Percentiles rank a stretch among this genome's conserved stretches.
Conservation (phyloP, 2,113 vertebrate species). For the Chamaetylas fuelleborni region DNA sequence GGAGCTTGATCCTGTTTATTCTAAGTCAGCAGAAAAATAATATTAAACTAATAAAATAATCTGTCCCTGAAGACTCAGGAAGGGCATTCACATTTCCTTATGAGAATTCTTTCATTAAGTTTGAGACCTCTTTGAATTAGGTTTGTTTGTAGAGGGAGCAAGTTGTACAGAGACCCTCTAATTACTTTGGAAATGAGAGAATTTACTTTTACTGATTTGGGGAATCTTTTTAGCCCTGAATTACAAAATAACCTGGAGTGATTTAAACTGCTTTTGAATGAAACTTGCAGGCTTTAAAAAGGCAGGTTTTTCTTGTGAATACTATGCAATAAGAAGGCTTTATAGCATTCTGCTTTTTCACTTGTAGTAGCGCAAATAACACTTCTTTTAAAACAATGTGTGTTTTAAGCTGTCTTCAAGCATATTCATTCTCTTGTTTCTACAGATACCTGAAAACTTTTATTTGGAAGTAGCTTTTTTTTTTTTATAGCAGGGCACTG, state of each 20-base stretch:
- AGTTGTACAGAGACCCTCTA: neutral
- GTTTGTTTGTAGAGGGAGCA: neutral
- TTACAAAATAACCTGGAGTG: neutral
- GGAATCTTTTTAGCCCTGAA: neutral
- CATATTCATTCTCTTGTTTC: neutral
- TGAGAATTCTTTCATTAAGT: neutral
- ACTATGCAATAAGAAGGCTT: neutral
- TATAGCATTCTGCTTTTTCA: neutral
- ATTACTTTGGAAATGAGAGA: neutral
- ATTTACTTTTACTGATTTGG: neutral
- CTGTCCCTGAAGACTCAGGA: neutral
- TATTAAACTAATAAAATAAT: neutral
- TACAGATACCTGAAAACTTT: slow-evolving; percentile 32
- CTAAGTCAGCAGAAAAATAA: neutral
- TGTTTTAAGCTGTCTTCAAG: neutral
- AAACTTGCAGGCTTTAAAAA: neutral
- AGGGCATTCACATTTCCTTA: neutral
- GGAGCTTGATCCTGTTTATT: neutral
- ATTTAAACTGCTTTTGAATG: neutral
- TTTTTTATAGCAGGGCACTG: neutral
- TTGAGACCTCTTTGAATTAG: neutral
- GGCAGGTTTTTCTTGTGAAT: neutral
- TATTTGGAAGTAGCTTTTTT: neutral
- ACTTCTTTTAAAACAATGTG: neutral
- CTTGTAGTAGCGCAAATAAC: neutral